These are phyloP conservation scores for Petrocephalus microphthalmus DNA, from an alignment of 2,113 vertebrate genomes.

Conservation along the genomic window DNA sequence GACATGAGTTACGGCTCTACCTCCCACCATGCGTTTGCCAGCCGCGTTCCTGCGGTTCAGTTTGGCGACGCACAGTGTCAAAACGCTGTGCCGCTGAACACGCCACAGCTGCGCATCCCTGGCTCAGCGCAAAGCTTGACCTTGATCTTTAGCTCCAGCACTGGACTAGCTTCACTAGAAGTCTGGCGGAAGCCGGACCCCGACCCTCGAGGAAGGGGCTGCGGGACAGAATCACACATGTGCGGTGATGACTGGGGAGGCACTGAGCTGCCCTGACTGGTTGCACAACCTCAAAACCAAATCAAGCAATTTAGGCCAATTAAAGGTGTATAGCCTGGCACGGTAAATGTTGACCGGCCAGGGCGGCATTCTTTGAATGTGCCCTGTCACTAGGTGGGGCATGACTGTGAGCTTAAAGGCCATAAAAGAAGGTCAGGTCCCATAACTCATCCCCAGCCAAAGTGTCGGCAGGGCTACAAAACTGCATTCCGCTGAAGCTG, in stretches of 20 bases:
- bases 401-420: neutral
- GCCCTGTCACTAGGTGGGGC: neutral
- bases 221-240: neutral
- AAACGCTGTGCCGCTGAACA: constrained; percentile 26
- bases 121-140: constrained; percentile 42
- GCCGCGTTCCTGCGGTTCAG: constrained; percentile 50
- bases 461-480: neutral
- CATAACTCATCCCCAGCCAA: neutral
- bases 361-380: neutral
- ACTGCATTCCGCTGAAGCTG: neutral
- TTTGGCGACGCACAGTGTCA: constrained; percentile 33
- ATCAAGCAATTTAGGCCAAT: neutral
- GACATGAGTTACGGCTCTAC: constrained; percentile 52
- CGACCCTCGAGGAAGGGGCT: neutral
- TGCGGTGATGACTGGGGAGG: neutral
- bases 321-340: neutral
- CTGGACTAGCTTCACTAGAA: neutral
- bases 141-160: constrained; percentile 45
- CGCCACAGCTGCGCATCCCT: constrained; percentile 49
- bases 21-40: constrained; percentile 46
- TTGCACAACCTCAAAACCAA: neutral
- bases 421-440: neutral
- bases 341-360: neutral
- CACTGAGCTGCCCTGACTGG: neutral
- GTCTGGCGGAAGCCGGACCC: neutral